Conservation (phyloP, 2,113 vertebrate genomes). For the Leptodactylus fuscus region DNA sequence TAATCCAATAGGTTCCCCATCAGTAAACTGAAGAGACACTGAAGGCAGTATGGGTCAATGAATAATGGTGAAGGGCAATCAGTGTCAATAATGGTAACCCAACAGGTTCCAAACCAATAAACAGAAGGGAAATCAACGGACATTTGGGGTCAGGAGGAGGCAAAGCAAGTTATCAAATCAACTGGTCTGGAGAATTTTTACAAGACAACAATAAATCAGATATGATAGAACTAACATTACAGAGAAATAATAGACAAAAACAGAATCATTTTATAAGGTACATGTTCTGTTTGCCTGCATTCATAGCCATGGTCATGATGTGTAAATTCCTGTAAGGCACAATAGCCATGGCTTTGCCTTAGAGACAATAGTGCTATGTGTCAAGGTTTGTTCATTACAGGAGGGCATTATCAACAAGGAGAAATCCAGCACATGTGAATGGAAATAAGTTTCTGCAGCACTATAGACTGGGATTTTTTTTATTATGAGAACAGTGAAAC, state of each 20-base stretch:
- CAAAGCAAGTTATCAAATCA: not conserved
- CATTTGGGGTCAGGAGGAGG: not conserved
- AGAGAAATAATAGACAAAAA: not conserved
- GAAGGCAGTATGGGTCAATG: not conserved
- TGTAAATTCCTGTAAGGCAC: too few relatives aligned
- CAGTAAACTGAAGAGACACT: not conserved
- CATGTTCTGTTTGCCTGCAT: not conserved
- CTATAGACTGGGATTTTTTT: too few relatives aligned
- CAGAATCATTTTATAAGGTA: too few relatives aligned
- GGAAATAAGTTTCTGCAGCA: too few relatives aligned
- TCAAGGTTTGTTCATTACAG: too few relatives aligned
- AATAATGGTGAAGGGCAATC: not conserved
- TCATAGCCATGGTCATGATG: not conserved
- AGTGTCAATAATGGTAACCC: not conserved
- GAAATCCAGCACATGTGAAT: too few relatives aligned
- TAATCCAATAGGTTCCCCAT: not conserved
- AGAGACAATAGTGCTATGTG: too few relatives aligned
- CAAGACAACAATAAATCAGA: not conserved
- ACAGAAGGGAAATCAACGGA: not conserved
- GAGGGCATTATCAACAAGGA: too few relatives aligned
- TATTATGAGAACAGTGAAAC: too few relatives aligned
- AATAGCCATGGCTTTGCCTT: too few relatives aligned
- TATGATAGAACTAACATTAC: not conserved
- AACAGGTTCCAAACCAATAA: not conserved
- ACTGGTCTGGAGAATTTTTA: not conserved